Evolutionary conservation across 2,113 vertebrate genomes (phyloP).

Genomic region (Microtus richardsoni): DNA sequence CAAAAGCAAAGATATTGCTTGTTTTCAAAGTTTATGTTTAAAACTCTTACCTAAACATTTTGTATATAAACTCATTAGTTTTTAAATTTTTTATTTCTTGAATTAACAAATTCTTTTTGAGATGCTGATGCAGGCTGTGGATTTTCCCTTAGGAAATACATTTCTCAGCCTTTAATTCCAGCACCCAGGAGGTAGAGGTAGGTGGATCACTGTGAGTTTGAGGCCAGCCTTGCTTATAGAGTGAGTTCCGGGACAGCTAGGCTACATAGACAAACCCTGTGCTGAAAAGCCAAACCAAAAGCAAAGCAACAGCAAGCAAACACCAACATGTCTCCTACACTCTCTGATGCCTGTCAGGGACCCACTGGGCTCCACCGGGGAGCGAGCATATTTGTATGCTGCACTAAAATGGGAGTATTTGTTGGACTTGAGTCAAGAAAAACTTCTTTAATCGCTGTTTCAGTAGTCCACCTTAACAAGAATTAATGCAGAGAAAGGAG

Average conservation of each 20-base stretch:
- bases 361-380: background rate
- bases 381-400: background rate
- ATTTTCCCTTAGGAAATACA: background rate
- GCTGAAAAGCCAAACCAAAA: background rate
- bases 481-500: conserved; percentile 1
- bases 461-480: conserved; percentile 1
- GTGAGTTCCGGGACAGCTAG: background rate
- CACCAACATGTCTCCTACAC: background rate
- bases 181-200: background rate
- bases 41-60: background rate
- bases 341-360: background rate
- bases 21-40: conserved; percentile 11
- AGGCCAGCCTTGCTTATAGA: background rate
- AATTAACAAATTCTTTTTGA: conserved; percentile 33
- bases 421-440: conserved; percentile 24
- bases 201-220: background rate
- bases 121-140: background rate
- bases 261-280: background rate
- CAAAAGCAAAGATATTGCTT: conserved; percentile 17
- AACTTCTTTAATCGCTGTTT: background rate
- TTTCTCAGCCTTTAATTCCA: background rate
- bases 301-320: background rate
- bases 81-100: background rate
- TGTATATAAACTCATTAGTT: background rate
- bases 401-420: conserved; percentile 17